Percentiles rank a stretch among this genome's conserved stretches.
These are phyloP conservation scores for Iselma pallidipennis DNA, from an alignment of 2,888 invertebrate species.

Conservation along the genomic window DNA sequence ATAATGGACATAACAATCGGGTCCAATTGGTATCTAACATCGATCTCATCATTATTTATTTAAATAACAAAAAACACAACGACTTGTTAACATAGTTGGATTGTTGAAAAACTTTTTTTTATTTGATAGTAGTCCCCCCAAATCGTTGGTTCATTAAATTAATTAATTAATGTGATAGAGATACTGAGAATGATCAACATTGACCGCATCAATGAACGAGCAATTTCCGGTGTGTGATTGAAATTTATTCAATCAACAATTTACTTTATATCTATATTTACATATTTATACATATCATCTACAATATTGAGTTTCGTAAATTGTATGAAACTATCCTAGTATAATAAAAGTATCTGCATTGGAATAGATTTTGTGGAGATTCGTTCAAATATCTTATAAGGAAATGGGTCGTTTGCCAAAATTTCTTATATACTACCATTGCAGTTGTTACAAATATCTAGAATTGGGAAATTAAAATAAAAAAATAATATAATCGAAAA, in stretches of 20 bases:
- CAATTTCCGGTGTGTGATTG: not conserved
- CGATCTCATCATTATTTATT: not conserved
- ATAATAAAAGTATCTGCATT: not conserved
- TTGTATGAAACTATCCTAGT: not conserved
- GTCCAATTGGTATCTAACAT: not conserved
- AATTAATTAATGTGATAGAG: no score
- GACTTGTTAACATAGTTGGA: not conserved
- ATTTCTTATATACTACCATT: slow-evolving; percentile 4
- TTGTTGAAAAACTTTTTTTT: no score
- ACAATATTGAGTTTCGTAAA: not conserved
- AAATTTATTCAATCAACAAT: not conserved
- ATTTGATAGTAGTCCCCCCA: no score
- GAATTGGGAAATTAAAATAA: no score
- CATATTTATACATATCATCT: not conserved
- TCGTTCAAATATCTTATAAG: not conserved
- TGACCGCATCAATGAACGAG: not conserved
- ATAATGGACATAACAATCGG: not conserved
- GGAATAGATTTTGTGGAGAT: not conserved
- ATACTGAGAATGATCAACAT: not conserved
- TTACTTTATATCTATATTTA: not conserved
- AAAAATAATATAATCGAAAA: no score
- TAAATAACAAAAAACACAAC: not conserved
- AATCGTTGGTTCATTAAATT: no score
- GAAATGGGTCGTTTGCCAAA: slow-evolving; percentile 3
- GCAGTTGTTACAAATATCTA: not conserved